Evolutionary conservation across 2,888 invertebrate genomes (phyloP).

Genomic region (Ochropacha duplaris): DNA sequence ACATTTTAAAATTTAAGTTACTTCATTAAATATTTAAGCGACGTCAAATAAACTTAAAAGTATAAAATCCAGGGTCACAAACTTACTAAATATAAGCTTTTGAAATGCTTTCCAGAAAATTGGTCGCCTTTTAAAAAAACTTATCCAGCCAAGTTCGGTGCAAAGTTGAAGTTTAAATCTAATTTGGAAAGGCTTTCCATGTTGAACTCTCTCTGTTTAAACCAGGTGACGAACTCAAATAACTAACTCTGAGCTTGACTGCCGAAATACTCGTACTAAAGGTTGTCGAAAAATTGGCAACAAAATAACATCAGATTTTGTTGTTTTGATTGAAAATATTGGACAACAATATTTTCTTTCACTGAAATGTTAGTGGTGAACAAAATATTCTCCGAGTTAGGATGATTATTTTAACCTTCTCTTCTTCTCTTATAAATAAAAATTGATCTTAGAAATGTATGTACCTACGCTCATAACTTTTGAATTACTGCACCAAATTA

Average conservation of each 20-base stretch:
- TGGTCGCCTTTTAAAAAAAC: background rate
- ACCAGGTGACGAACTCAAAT: conserved; percentile 27
- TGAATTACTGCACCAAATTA: too few relatives aligned
- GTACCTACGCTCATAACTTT: too few relatives aligned
- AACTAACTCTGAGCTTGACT: conserved; percentile 12
- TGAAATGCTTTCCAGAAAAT: background rate
- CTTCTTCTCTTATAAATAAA: too few relatives aligned
- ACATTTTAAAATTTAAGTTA: too few relatives aligned
- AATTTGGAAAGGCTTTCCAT: conserved; percentile 48
- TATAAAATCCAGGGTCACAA: background rate
- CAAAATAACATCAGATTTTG: too few relatives aligned
- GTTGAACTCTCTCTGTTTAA: conserved; percentile 31
- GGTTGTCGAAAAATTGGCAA: background rate
- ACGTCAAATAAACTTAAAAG: background rate
- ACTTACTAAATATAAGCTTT: background rate
- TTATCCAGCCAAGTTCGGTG: background rate
- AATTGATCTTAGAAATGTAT: too few relatives aligned
- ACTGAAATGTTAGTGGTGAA: too few relatives aligned
- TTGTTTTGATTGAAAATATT: too few relatives aligned
- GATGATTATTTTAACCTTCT: too few relatives aligned
- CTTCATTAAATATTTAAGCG: background rate
- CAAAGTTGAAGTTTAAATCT: conserved; percentile 30
- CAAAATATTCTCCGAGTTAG: too few relatives aligned
- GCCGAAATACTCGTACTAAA: background rate
- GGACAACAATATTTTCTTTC: too few relatives aligned